Evolutionary conservation across 2,888 invertebrate genomes (phyloP).

Genomic region (Heteromyza rotundicornis): DNA sequence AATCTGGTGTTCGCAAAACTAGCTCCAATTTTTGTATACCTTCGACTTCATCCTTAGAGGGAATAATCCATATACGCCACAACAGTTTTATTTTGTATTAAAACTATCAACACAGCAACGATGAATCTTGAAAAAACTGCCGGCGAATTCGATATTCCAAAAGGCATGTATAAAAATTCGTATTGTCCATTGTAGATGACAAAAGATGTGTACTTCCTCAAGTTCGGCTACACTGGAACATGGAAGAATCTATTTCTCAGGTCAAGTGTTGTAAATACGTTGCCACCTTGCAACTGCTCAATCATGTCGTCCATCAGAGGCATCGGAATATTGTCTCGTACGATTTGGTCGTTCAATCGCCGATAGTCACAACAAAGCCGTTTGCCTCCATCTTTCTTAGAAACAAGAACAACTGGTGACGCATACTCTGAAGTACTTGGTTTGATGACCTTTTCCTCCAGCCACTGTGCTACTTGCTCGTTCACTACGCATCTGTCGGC

Average conservation of each 20-base stretch:
- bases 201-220: constrained; percentile 27
- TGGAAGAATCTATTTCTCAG: constrained; percentile 31
- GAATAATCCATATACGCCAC: too few species aligned
- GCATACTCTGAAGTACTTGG: constrained; percentile 15
- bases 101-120: constrained; percentile 21
- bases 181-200: constrained; percentile 28
- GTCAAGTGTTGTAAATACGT: constrained; percentile 25
- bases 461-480: constrained; percentile 14
- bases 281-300: constrained; percentile 20
- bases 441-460: constrained; percentile 9
- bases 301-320: constrained; percentile 4
- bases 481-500: constrained; percentile 15
- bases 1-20: too few species aligned
- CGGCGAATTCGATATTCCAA: constrained; percentile 29
- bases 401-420: constrained; percentile 19
- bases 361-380: constrained; percentile 20
- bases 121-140: constrained; percentile 29
- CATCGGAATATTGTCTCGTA: constrained; percentile 16
- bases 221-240: constrained; percentile 24
- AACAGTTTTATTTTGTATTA: too few species aligned
- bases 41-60: too few species aligned
- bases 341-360: constrained; percentile 19
- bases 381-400: constrained; percentile 22
- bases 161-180: constrained; percentile 30
- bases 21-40: too few species aligned